phyloP scores from a whole-genome alignment of 2,113 vertebrate genomes.

The Casuarius casuarius region DNA sequence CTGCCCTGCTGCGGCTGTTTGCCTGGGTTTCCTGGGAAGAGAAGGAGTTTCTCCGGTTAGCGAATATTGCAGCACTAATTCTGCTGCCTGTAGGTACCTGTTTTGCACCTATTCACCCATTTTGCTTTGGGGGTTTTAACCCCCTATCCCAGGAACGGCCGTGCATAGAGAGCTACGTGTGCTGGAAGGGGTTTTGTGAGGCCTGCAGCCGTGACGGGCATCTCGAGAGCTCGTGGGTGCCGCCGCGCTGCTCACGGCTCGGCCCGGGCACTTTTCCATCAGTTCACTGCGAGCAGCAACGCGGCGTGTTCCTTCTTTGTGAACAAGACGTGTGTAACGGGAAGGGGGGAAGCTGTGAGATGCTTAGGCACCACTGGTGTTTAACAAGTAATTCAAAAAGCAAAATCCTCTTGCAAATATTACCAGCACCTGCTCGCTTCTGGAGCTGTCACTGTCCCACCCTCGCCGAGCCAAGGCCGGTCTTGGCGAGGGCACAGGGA shows the following conservation, averaged over 20 bases:
- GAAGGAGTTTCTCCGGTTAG: not conserved
- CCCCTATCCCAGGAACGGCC: not conserved
- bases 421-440: not conserved
- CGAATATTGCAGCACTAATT: not conserved
- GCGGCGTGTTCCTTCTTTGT: accelerated
- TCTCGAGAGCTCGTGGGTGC: not conserved
- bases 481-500: not conserved
- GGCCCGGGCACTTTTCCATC: not conserved
- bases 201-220: not conserved
- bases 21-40: not conserved
- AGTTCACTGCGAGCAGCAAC: not conserved
- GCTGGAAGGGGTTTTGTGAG: not conserved
- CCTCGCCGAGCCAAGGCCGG: not conserved
- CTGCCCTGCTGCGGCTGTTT: accelerated
- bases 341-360: not conserved
- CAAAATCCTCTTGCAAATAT: not conserved
- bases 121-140: not conserved
- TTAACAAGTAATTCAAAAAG: not conserved
- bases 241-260: not conserved
- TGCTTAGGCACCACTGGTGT: accelerated
- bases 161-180: not conserved
- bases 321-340: accelerated
- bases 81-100: accelerated
- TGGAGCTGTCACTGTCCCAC: accelerated
- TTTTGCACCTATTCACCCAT: accelerated